These are phyloP conservation scores for Sesia bembeciformis DNA, from an alignment of 2,888 invertebrate species.

Conservation along the genomic window DNA sequence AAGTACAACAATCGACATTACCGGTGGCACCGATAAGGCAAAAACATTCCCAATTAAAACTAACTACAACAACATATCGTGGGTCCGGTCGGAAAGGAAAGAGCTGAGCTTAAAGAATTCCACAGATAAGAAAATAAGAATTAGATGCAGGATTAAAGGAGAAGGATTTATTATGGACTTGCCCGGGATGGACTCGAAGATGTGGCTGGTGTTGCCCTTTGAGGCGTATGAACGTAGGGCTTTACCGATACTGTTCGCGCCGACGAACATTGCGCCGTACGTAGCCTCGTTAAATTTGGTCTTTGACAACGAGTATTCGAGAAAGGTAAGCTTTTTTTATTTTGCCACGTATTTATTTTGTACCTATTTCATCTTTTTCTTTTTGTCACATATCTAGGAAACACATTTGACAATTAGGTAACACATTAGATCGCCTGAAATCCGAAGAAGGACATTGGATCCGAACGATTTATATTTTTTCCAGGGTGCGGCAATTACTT, in stretches of 20 bases:
- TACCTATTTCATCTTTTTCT: too few relatives aligned
- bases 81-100: slow-evolving; percentile 49
- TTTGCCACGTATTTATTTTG: too few relatives aligned
- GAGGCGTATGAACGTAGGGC: slow-evolving; percentile 43
- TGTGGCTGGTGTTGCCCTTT: slow-evolving; percentile 40
- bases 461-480: too few relatives aligned
- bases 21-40: slow-evolving; percentile 36
- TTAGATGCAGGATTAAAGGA: slow-evolving; percentile 48
- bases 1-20: slow-evolving; percentile 33
- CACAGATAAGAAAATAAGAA: slow-evolving; percentile 40
- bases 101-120: slow-evolving; percentile 56
- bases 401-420: too few relatives aligned
- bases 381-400: too few relatives aligned
- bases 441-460: too few relatives aligned
- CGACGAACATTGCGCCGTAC: slow-evolving; percentile 31
- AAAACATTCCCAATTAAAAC: slow-evolving; percentile 55
- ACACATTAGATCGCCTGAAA: too few relatives aligned
- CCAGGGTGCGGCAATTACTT: too few relatives aligned
- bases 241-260: slow-evolving; percentile 42
- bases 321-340: slow-evolving; percentile 35
- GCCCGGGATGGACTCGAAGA: slow-evolving; percentile 40
- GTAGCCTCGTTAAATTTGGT: slow-evolving; percentile 41
- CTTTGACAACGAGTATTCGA: slow-evolving; percentile 44
- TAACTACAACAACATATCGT: slow-evolving; percentile 41
- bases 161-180: slow-evolving; percentile 55